Evolutionary conservation across 1,140 invertebrate species (phyloP).

Genomic region (Hyles euphorbiae): DNA sequence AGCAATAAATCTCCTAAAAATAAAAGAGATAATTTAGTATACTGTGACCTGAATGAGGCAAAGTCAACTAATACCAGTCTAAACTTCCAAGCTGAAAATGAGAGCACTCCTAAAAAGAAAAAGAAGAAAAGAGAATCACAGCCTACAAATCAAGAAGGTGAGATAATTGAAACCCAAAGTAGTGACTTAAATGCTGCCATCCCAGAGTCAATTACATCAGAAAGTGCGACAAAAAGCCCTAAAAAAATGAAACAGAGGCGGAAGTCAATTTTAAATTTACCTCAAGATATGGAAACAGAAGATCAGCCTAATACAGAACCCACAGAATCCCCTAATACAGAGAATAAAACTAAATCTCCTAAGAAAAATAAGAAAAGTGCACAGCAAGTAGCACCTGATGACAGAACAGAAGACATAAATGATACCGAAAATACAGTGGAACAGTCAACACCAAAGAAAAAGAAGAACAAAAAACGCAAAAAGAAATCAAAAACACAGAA

Average conservation of each 20-base stretch:
- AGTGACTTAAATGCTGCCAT: not conserved
- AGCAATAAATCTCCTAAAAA: slow-evolving; percentile 5
- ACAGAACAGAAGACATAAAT: slow-evolving; percentile 1
- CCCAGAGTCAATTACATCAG: not conserved
- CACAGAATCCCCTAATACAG: slow-evolving; percentile 3
- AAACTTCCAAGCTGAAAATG: slow-evolving; percentile 2
- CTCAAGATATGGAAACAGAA: not conserved
- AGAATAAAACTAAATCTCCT: not conserved
- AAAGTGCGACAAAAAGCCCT: not conserved
- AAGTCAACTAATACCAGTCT: not conserved
- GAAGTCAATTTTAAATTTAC: not conserved
- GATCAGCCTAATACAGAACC: not conserved
- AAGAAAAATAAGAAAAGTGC: slow-evolving; percentile 19
- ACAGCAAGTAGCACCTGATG: slow-evolving; percentile 10
- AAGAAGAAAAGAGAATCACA: slow-evolving; percentile 22
- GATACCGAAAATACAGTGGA: not conserved
- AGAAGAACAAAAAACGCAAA: slow-evolving; percentile 32
- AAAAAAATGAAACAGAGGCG: slow-evolving; percentile 3
- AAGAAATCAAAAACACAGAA: slow-evolving; percentile 11
- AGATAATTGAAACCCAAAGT: slow-evolving; percentile 6
- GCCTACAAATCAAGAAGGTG: not conserved
- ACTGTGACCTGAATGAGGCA: slow-evolving; percentile 7
- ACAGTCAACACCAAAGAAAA: slow-evolving; percentile 18
- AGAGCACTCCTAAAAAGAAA: slow-evolving; percentile 33
- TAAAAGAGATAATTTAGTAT: not conserved